phyloP scores from a whole-genome alignment of 1,140 invertebrate genomes.

The Gonatopus flavifemur region DNA sequence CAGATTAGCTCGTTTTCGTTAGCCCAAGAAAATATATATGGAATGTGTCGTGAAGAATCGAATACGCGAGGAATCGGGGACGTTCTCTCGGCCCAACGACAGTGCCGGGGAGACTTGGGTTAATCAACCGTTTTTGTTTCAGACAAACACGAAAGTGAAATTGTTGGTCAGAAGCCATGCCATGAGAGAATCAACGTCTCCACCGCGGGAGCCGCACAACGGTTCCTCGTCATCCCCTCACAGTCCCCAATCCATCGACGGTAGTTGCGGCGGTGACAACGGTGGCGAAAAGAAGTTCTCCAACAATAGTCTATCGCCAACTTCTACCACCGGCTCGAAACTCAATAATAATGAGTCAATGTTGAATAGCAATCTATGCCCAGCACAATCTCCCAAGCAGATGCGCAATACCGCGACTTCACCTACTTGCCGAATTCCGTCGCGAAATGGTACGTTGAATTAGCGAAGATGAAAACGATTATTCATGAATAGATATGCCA shows the following conservation, averaged over 20 bases:
- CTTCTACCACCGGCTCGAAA: conserved; percentile 35
- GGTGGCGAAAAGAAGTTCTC: conserved; percentile 40
- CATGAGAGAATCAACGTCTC: conserved; percentile 83
- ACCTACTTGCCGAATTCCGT: conserved; percentile 48
- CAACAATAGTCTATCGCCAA: conserved; percentile 36
- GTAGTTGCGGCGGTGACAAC: no score
- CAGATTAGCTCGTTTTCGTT: no score
- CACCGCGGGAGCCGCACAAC: conserved; percentile 71
- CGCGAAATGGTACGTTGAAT: conserved; percentile 47
- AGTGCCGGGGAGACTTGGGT: no score
- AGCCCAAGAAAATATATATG: no score
- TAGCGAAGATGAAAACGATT: no score
- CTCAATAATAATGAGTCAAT: conserved; percentile 54
- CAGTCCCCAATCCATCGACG: conserved; percentile 39
- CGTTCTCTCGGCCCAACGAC: no score
- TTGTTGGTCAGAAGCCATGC: conserved; percentile 85
- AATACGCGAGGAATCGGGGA: no score
- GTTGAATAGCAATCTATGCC: conserved; percentile 48
- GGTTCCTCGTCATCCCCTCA: conserved; percentile 49
- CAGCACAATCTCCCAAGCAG: conserved; percentile 47
- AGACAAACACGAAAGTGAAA: conserved; percentile 76
- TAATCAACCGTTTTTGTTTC: no score
- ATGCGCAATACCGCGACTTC: conserved; percentile 50
- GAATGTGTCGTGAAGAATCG: no score
- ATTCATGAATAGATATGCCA: no score